Percentiles rank a stretch among this genome's conserved stretches.
Evolutionary conservation across 2,797 vertebrate species (phyloP).

Genomic region (Kryptolebias ocellatus): DNA sequence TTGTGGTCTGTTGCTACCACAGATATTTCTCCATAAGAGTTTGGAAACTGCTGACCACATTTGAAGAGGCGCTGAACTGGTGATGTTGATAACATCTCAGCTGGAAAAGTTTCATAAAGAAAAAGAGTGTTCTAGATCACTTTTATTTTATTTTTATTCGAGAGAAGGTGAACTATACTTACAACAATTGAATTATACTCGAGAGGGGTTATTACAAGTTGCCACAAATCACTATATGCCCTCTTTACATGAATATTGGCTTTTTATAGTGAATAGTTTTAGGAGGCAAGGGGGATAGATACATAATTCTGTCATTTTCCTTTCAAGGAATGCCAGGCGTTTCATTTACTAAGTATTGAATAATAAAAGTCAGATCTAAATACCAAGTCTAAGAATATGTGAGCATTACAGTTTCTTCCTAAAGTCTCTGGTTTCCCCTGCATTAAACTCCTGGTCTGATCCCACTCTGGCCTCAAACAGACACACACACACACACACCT

Average conservation of each 20-base stretch:
- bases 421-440: constrained; percentile 13
- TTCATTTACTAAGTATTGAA: not conserved
- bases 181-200: constrained; percentile 4
- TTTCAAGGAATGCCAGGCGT: no score
- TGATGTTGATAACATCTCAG: constrained; percentile 7
- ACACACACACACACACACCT: constrained; percentile 17
- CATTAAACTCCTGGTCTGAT: constrained; percentile 8
- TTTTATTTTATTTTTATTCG: constrained; percentile 25
- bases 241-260: constrained; percentile 4
- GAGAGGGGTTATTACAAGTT: constrained; percentile 1
- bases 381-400: not conserved
- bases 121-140: constrained; percentile 1
- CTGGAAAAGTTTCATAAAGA: constrained; percentile 8
- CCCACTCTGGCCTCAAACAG: not conserved
- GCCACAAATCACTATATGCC: constrained; percentile 15
- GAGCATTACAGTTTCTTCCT: not conserved
- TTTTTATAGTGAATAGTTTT: not conserved
- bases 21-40: constrained; percentile 6
- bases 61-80: constrained; percentile 4
- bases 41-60: constrained; percentile 1
- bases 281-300: not conserved
- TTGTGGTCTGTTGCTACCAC: constrained; percentile 4
- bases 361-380: not conserved
- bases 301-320: not conserved
- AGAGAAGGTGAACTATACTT: constrained; percentile 9